Evolutionary conservation across 2,797 vertebrate species (phyloP), one percentile per base, ranked within the genome.

Genomic region (Pagetopsis macropterus): DNA sequence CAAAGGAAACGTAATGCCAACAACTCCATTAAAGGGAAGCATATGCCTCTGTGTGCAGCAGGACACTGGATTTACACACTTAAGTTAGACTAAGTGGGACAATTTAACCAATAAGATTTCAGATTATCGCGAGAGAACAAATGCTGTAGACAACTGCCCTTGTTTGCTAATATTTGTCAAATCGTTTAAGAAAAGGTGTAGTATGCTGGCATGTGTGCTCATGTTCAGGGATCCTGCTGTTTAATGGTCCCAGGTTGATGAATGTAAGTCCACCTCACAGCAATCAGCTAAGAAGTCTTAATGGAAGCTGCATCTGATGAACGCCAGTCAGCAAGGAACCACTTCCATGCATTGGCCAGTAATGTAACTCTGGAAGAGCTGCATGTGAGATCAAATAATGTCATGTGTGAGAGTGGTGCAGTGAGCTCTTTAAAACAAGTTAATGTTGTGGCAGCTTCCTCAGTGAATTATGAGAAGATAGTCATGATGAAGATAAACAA

Each of bases 221-320:
- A 62, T 54, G 67, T 60, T 72, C 33, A 51, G 19, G 15, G 46
- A 72, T 75, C 37, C 57, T 67, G 41, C 67, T 11, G 44, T 72
- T 69, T 50, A 71, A 76, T 78, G 64, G 60, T 63, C 63, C 48
- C 37, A 12, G 33, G 45, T 17, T 17, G 66, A 61, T 49, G 41
- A 44, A 69, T 70, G 46, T 0, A 60, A n/a, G n/a, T 72, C 48
- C 44, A 56, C 21, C 31, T 61, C 49, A 14, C 27, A 51, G 62
- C 57, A 74, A 78, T 84, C 65, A 72, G 58, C 75, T 58, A 83
- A 79, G 72, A 64, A 44, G 44, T 23, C 62, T 51, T 65, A 57
- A 76, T 67, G 76, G 71, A 48, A 79, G 70, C 75, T 59, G 68
- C 58, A 31, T 49, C 78, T 17, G 67, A 37, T 57, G 9, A 65